Conservation (phyloP, 2,113 vertebrate species). For the Nipponia nippon region DNA sequence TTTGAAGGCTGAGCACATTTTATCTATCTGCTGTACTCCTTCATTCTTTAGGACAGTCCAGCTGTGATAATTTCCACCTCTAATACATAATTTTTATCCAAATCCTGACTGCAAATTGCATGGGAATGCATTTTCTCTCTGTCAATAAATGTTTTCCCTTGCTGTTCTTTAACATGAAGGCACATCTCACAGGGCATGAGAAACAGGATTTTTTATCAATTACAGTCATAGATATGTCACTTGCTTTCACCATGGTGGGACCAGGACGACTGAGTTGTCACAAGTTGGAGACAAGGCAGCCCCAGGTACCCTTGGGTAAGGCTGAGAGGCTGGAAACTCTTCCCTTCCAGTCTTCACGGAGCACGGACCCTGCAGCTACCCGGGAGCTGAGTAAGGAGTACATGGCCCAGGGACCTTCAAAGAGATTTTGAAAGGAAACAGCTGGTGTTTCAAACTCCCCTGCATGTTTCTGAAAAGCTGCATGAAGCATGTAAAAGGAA, state of each 20-base stretch:
- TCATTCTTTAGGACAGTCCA: neutral
- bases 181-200: neutral
- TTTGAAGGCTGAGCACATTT: neutral
- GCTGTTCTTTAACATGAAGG: neutral
- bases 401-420: neutral
- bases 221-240: neutral
- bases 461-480: neutral
- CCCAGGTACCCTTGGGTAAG: neutral
- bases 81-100: neutral
- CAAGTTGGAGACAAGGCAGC: neutral
- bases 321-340: neutral
- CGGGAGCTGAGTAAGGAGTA: neutral
- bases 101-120: neutral
- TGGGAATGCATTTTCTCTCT: neutral
- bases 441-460: constrained; percentile 17
- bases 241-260: neutral
- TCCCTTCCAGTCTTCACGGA: neutral
- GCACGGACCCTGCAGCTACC: neutral
- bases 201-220: neutral
- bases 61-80: neutral
- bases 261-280: neutral
- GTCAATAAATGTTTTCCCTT: neutral
- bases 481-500: constrained; percentile 10
- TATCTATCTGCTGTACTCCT: neutral
- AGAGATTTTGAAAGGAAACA: constrained; percentile 37